phyloP scores from a whole-genome alignment of 2,797 vertebrate genomes.

The Acanthurus leucopareius region DNA sequence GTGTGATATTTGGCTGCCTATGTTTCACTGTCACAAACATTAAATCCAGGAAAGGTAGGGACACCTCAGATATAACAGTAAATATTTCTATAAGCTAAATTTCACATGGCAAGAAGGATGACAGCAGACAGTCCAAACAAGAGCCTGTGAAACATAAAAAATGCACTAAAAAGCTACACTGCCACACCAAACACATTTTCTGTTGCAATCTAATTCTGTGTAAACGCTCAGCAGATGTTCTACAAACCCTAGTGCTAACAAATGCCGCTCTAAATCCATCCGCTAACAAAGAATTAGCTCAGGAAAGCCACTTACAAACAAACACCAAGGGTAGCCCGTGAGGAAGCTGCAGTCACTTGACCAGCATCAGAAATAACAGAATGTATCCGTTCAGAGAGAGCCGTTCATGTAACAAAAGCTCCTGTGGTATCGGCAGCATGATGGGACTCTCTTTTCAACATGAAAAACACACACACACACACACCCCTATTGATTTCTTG shows the following conservation, averaged over 20 bases:
- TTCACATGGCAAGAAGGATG: constrained; percentile 15
- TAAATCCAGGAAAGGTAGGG: constrained; percentile 4
- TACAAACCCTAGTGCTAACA: constrained; percentile 56
- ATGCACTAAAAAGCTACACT: constrained; percentile 36
- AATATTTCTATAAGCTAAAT: not conserved
- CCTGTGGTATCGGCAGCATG: not conserved
- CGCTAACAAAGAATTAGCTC: constrained; percentile 71
- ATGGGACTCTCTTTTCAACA: not conserved
- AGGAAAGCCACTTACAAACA: constrained; percentile 63
- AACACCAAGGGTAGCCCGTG: constrained; percentile 38
- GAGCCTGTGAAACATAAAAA: constrained; percentile 39
- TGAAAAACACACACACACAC: not conserved
- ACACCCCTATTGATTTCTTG: not conserved
- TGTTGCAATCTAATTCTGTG: constrained; percentile 48
- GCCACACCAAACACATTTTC: constrained; percentile 29
- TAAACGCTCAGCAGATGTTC: constrained; percentile 70
- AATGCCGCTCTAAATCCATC: constrained; percentile 58
- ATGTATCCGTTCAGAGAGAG: constrained; percentile 12
- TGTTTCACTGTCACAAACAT: not conserved
- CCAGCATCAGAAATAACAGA: constrained; percentile 24
- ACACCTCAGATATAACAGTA: not conserved
- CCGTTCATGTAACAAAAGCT: not conserved
- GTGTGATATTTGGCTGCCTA: not conserved
- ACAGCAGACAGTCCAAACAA: constrained; percentile 21
- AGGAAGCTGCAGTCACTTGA: constrained; percentile 41